These are phyloP conservation scores for Hypolimnas misippus DNA, from an alignment of 2,888 invertebrate genomes.

Conservation along the genomic window DNA sequence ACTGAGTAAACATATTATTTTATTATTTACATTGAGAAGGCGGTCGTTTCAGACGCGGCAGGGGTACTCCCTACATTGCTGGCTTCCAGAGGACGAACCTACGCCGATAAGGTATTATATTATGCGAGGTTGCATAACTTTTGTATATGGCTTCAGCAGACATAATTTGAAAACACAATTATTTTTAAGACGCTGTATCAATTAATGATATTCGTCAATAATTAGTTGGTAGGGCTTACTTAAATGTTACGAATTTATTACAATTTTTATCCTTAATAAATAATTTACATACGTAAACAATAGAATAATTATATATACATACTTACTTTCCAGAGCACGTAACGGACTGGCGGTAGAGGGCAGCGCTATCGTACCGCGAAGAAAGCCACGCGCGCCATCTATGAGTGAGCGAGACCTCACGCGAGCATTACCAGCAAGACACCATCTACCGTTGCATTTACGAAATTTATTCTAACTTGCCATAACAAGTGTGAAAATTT, in stretches of 20 bases:
- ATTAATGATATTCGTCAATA: no score
- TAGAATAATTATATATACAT: no score
- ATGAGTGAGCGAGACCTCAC: constrained; percentile 85
- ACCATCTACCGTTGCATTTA: constrained; percentile 26
- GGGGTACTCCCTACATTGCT: constrained; percentile 80
- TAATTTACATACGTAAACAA: no score
- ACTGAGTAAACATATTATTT: no score
- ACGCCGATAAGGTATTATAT: constrained; percentile 60
- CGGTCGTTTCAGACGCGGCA: constrained; percentile 82
- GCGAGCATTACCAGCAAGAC: constrained; percentile 44
- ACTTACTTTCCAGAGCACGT: constrained; percentile 67
- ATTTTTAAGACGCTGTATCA: no score
- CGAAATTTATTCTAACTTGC: constrained; percentile 19
- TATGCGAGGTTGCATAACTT: no score
- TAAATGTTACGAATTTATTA: no score
- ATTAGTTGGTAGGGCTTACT: no score
- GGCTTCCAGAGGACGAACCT: constrained; percentile 62
- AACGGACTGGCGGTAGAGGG: constrained; percentile 79
- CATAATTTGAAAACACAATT: no score
- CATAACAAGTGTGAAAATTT: no score
- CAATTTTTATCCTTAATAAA: no score
- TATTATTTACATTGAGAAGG: constrained; percentile 69
- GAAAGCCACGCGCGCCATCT: constrained; percentile 82
- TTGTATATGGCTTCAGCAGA: no score
- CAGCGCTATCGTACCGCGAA: constrained; percentile 82